Evolutionary conservation across 2,797 vertebrate species (phyloP).

Genomic region (Knipowitschia caucasica): DNA sequence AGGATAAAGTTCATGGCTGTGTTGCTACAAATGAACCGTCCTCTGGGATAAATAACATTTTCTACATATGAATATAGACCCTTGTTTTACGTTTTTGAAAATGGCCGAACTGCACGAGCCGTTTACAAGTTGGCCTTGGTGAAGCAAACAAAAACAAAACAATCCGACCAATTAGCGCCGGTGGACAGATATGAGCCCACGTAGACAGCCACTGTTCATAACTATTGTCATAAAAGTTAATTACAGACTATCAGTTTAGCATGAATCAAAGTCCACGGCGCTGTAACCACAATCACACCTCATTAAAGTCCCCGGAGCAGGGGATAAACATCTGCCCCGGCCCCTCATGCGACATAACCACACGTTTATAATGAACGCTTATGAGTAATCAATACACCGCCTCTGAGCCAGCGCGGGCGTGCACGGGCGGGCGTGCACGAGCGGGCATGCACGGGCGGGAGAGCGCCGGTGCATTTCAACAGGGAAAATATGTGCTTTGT

Average conservation of each 20-base stretch:
- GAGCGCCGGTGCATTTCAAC: conserved; percentile 39
- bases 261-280: background rate
- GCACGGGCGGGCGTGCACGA: too few species aligned
- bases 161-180: background rate
- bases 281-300: conserved; percentile 5
- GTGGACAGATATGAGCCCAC: background rate
- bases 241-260: background rate
- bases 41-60: too few species aligned
- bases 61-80: too few species aligned
- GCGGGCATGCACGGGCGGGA: conserved; percentile 5
- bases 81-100: too few species aligned
- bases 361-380: conserved; percentile 43
- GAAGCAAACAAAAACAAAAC: background rate
- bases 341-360: conserved; percentile 27
- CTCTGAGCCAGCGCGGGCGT: conserved; percentile 27
- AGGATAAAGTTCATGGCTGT: too few species aligned
- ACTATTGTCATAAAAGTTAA: background rate
- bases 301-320: conserved; percentile 1
- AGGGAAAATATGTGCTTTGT: too few species aligned
- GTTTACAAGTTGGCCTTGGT: too few species aligned
- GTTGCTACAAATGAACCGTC: too few species aligned
- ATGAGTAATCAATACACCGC: conserved; percentile 47
- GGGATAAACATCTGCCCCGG: conserved; percentile 49
- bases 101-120: too few species aligned
- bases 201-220: background rate